phyloP scores from a whole-genome alignment of 2,113 vertebrate species.

The Emydura subglobosa region DNA sequence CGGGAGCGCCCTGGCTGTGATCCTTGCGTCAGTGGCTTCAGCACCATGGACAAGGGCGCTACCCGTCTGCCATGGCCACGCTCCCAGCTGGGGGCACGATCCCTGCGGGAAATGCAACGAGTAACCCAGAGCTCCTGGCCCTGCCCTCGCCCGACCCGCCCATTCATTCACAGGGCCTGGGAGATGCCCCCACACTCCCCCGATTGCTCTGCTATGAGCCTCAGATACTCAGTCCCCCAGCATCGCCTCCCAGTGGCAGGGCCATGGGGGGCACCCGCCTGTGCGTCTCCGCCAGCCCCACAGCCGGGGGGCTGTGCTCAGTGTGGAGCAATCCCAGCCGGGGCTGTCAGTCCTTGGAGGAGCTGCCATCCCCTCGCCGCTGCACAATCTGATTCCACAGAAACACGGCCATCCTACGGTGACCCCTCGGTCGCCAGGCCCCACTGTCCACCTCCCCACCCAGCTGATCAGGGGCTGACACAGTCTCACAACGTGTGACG shows the following conservation, averaged over 20 bases:
- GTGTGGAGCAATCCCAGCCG: no score
- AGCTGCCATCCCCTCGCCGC: no score
- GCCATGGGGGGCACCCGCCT: not conserved
- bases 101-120: not conserved
- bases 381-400: no score
- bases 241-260: not conserved
- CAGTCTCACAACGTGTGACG: no score
- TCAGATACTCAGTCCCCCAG: not conserved
- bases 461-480: not conserved
- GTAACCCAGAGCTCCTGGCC: not conserved
- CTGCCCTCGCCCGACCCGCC: not conserved
- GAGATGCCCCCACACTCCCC: not conserved
- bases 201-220: not conserved
- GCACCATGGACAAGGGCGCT: not conserved
- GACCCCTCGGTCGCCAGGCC: not conserved
- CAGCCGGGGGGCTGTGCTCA: not conserved
- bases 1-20: not conserved
- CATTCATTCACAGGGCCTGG: not conserved
- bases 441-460: not conserved
- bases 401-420: no score
- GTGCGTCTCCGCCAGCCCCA: not conserved
- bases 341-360: no score
- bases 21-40: not conserved
- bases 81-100: not conserved
- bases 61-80: not conserved